phyloP scores from a whole-genome alignment of 1,140 invertebrate species.

The Trypoxylus dichotomus region DNA sequence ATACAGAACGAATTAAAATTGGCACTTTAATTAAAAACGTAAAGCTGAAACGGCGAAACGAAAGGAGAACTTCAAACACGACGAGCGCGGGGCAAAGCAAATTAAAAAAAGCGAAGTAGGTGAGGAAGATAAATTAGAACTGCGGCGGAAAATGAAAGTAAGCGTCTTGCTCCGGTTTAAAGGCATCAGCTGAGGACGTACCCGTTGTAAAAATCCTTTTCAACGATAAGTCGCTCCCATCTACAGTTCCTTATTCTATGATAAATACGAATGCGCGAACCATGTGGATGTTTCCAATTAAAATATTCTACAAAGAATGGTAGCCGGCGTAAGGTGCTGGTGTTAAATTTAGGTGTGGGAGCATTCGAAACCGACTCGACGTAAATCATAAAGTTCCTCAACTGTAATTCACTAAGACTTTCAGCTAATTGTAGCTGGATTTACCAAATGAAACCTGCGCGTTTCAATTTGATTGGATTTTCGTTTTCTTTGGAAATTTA shows the following conservation, averaged over 20 bases:
- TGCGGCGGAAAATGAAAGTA: constrained; percentile 23
- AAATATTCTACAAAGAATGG: not conserved
- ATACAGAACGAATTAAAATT: constrained; percentile 18
- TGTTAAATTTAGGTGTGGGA: not conserved
- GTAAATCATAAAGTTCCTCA: constrained; percentile 19
- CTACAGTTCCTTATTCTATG: not conserved
- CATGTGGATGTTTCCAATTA: constrained; percentile 9
- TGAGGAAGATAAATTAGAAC: constrained; percentile 22
- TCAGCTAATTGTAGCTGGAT: constrained; percentile 5
- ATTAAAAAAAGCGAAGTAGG: constrained; percentile 23
- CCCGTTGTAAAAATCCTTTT: constrained; percentile 15
- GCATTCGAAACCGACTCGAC: not conserved
- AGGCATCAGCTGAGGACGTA: constrained; percentile 17
- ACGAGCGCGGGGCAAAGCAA: constrained; percentile 9
- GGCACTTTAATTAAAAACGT: constrained; percentile 24
- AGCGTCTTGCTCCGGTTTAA: constrained; percentile 8
- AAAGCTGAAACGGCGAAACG: constrained; percentile 20
- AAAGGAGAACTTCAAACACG: constrained; percentile 21
- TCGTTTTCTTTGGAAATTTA: not conserved
- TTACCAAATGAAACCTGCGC: not conserved
- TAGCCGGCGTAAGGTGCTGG: not conserved
- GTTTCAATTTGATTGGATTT: not conserved
- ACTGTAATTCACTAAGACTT: not conserved
- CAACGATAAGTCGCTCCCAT: not conserved
- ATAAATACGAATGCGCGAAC: not conserved